phyloP scores from a whole-genome alignment of 2,113 vertebrate species.

The Heloderma charlesbogerti region DNA sequence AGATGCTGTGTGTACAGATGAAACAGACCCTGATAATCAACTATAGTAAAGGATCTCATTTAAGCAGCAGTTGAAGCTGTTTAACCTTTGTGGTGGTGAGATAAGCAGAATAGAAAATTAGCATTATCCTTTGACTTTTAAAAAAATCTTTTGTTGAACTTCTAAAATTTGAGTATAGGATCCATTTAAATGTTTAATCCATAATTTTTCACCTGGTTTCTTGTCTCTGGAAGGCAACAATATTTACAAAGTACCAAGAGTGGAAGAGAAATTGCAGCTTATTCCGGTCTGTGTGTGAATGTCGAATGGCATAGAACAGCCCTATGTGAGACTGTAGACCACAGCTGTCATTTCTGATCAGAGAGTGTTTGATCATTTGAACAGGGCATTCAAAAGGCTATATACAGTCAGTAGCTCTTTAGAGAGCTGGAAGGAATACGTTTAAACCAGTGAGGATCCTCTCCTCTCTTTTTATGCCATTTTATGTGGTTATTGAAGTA shows the following conservation, averaged over 20 bases:
- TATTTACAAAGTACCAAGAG: background rate
- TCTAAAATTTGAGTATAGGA: background rate
- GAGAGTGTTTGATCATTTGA: background rate
- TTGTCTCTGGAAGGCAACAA: background rate
- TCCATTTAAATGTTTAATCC: conserved; percentile 11
- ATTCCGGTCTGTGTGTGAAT: background rate
- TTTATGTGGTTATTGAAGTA: background rate
- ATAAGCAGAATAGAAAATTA: conserved; percentile 48
- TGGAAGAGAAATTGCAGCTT: background rate
- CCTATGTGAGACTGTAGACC: background rate
- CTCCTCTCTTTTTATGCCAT: background rate
- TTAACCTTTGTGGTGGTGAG: conserved; percentile 46
- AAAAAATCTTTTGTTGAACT: conserved; percentile 41
- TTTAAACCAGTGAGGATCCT: background rate
- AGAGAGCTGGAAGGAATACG: background rate
- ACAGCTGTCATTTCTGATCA: background rate
- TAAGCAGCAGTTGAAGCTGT: conserved; percentile 21
- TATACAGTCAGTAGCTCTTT: background rate
- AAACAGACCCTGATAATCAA: background rate
- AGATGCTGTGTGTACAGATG: too few species aligned
- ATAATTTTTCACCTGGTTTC: background rate
- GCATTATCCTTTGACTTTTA: conserved; percentile 4
- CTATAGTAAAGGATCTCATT: background rate
- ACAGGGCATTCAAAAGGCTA: background rate
- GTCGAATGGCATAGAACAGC: background rate